A percentile compares a stretch with the other conserved stretches of the same genome.
These are phyloP conservation scores for Drosophila lacicola DNA, from an alignment of 2,888 invertebrate species.

Conservation along the genomic window DNA sequence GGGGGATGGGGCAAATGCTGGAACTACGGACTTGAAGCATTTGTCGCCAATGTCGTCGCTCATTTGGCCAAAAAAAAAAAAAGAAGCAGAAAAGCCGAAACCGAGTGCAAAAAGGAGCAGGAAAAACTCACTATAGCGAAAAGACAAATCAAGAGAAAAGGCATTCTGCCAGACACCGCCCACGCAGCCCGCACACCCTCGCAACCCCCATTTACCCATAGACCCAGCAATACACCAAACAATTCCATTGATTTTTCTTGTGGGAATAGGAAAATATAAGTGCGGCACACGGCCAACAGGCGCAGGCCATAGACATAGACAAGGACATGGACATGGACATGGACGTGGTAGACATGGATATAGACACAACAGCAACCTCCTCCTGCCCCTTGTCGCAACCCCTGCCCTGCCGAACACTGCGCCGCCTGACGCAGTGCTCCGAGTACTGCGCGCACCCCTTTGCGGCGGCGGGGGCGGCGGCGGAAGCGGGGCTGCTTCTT, in stretches of 20 bases:
- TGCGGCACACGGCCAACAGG: conserved; percentile 30
- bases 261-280: conserved; percentile 66
- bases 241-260: conserved; percentile 81
- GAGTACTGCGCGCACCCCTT: conserved; percentile 29
- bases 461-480: conserved; percentile 20
- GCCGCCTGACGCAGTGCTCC: conserved; percentile 18
- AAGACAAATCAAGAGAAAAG: conserved; percentile 63
- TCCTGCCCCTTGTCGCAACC: neutral
- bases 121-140: conserved; percentile 35
- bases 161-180: conserved; percentile 25
- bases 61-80: conserved; percentile 52
- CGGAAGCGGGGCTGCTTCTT: conserved; percentile 30
- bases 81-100: conserved; percentile 12
- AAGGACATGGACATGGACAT: conserved; percentile 28
- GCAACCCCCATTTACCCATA: conserved; percentile 6
- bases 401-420: neutral
- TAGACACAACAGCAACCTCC: conserved; percentile 28
- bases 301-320: conserved; percentile 47
- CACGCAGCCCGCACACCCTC: neutral
- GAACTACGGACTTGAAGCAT: conserved; percentile 28
- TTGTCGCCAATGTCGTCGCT: conserved; percentile 68
- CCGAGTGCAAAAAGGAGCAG: conserved; percentile 28
- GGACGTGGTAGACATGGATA: conserved; percentile 34
- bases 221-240: conserved; percentile 69
- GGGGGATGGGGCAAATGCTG: neutral